Percentiles rank a stretch among this genome's conserved stretches.
phyloP scores from a whole-genome alignment of 2,888 invertebrate species.

The Auanema sp. region DNA sequence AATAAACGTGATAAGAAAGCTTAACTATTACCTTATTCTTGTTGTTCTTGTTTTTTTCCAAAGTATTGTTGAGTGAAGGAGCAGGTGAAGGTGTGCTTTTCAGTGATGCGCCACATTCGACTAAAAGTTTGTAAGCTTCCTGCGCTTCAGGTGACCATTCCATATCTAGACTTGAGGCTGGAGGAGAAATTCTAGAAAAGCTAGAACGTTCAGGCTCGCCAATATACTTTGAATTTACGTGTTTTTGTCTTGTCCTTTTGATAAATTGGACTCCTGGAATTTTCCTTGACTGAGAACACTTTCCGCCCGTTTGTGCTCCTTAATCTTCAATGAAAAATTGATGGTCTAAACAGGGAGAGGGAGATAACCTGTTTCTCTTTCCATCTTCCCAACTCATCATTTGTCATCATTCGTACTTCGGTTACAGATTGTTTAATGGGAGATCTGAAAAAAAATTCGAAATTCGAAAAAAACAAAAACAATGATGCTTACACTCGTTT shows the following conservation, averaged over 20 bases:
- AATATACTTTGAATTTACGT: too few relatives aligned
- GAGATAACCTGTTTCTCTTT: conserved; percentile 18
- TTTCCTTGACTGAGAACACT: conserved; percentile 18
- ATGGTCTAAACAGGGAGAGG: background rate
- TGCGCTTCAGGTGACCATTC: conserved; percentile 70
- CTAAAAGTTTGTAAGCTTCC: conserved; percentile 87
- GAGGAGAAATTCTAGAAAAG: background rate
- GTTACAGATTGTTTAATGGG: conserved; percentile 2
- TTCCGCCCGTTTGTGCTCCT: conserved; percentile 28
- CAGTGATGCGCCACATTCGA: conserved; percentile 71
- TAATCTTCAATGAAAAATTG: background rate
- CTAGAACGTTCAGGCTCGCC: too few relatives aligned
- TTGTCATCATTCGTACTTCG: conserved; percentile 22
- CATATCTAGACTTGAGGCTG: conserved; percentile 19
- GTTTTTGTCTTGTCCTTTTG: too few relatives aligned
- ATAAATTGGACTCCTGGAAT: conserved; percentile 11
- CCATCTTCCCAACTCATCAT: conserved; percentile 25
- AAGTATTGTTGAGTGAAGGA: conserved; percentile 13
- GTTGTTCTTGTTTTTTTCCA: conserved; percentile 3
- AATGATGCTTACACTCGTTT: background rate
- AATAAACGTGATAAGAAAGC: conserved; percentile 4
- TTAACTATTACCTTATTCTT: conserved; percentile 16
- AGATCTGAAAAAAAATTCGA: background rate
- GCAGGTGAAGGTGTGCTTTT: conserved; percentile 37
- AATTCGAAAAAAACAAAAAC: background rate